phyloP scores from a whole-genome alignment of 1,140 invertebrate species.

The Polypedilum pembai region DNA sequence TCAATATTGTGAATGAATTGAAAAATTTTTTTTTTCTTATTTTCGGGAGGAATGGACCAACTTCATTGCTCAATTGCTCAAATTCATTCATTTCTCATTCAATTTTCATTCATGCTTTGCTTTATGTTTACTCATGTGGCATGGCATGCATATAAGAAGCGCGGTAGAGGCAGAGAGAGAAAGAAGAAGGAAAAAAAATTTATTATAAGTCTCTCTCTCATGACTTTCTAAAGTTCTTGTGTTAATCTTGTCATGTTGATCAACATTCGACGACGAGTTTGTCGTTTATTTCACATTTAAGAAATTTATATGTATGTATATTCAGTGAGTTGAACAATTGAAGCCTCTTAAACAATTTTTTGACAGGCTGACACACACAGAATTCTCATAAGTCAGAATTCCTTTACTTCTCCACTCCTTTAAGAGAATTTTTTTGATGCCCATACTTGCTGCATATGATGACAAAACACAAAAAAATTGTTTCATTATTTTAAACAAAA shows the following conservation, averaged over 20 bases:
- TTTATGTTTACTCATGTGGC: conserved; percentile 9
- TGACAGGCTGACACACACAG: neutral
- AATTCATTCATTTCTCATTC: conserved; percentile 10
- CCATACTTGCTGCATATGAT: neutral
- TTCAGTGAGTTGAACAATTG: conserved; percentile 15
- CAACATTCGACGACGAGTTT: neutral
- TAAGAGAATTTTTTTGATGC: neutral
- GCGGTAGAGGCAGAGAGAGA: too few relatives aligned
- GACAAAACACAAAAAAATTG: too few relatives aligned
- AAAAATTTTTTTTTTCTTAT: neutral
- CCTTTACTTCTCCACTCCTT: neutral
- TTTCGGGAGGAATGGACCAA: neutral
- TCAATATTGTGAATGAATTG: conserved; percentile 7
- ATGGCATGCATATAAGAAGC: neutral
- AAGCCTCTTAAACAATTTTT: neutral
- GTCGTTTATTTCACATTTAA: conserved; percentile 13
- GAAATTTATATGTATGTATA: conserved; percentile 7
- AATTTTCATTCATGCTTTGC: neutral
- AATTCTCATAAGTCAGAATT: neutral
- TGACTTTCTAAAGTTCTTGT: conserved; percentile 20
- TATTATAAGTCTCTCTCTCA: conserved; percentile 9
- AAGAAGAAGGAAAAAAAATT: neutral
- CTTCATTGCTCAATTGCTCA: neutral
- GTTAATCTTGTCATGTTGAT: conserved; percentile 27
- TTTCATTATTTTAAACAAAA: too few relatives aligned